These are phyloP conservation scores for Alloscopus bannaensis DNA, from an alignment of 2,888 invertebrate species.

Conservation along the genomic window DNA sequence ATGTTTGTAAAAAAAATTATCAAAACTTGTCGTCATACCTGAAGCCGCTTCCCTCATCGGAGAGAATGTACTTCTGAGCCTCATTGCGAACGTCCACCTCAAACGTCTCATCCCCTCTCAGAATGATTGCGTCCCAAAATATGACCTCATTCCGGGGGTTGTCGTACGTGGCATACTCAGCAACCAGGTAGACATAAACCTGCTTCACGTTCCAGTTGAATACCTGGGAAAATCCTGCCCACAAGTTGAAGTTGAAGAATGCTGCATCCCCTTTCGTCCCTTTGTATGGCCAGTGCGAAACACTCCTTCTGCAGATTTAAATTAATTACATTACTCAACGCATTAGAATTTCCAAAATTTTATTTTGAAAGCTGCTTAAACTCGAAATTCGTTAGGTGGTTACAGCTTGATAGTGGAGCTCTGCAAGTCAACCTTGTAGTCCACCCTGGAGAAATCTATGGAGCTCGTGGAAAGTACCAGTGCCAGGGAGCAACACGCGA, in stretches of 20 bases:
- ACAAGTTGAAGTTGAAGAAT: background rate
- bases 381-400: background rate
- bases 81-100: background rate
- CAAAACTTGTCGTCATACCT: too few relatives aligned
- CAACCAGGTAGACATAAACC: slow-evolving; percentile 5
- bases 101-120: slow-evolving; percentile 2
- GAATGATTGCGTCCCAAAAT: slow-evolving; percentile 18
- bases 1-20: too few relatives aligned
- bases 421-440: too few relatives aligned
- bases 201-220: slow-evolving; percentile 42
- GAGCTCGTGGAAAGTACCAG: background rate
- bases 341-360: too few relatives aligned
- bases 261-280: background rate
- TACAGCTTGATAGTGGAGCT: too few relatives aligned
- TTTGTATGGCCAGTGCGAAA: background rate
- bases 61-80: background rate
- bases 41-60: slow-evolving; percentile 5
- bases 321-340: too few relatives aligned
- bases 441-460: background rate
- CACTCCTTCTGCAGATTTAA: background rate
- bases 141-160: slow-evolving; percentile 11
- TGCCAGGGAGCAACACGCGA: background rate
- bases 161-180: background rate
- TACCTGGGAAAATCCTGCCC: background rate
- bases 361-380: too few relatives aligned